These are phyloP conservation scores for Didymodactylos carnosus DNA, from an alignment of 2,888 invertebrate species.

Conservation along the genomic window DNA sequence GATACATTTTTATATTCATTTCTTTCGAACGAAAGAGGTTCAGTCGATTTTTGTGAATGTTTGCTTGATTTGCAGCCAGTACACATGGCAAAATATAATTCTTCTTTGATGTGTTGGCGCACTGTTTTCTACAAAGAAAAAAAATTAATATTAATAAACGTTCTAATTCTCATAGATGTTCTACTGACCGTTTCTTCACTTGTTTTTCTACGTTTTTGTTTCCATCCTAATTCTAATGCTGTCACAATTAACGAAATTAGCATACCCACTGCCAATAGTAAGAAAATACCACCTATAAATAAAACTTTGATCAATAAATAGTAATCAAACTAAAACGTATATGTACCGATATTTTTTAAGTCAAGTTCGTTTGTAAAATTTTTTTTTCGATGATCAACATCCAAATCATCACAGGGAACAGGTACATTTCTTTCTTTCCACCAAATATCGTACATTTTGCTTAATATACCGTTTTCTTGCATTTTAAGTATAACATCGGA, in stretches of 20 bases:
- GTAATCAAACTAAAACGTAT: too few relatives aligned
- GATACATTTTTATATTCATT: too few relatives aligned
- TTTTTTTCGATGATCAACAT: neutral
- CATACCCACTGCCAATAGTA: constrained; percentile 82
- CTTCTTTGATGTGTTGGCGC: neutral
- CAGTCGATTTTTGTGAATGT: too few relatives aligned
- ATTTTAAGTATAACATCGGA: constrained; percentile 78
- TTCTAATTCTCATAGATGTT: too few relatives aligned
- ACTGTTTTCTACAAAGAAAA: too few relatives aligned
- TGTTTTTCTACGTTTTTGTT: constrained; percentile 35
- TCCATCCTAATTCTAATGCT: constrained; percentile 83
- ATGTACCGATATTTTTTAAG: neutral
- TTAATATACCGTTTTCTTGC: constrained; percentile 60
- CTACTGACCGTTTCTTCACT: too few relatives aligned
- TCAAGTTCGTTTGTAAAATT: neutral
- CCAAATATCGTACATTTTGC: constrained; percentile 71
- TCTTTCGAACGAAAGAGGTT: too few relatives aligned
- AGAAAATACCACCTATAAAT: constrained; percentile 67
- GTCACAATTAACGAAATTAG: constrained; percentile 73
- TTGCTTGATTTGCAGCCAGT: neutral
- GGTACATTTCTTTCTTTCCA: constrained; percentile 48
- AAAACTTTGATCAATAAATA: neutral
- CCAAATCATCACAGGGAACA: neutral
- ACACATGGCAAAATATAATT: neutral
- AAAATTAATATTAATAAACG: too few relatives aligned